Evolutionary conservation across 2,888 invertebrate genomes (phyloP).

Genomic region (Onchidella celtica): DNA sequence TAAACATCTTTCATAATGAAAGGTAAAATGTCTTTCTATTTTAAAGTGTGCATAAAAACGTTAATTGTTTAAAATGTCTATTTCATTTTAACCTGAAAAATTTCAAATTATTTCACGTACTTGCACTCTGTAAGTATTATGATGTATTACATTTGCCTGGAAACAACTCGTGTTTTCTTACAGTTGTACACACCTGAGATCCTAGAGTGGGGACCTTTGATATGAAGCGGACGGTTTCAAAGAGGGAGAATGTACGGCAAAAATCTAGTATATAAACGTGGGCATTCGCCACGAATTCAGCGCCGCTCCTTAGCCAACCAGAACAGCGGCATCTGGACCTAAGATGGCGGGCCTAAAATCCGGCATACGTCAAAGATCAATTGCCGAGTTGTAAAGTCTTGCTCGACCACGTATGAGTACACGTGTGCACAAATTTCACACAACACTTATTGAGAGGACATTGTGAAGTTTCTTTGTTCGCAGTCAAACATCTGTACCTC

Average conservation of each 20-base stretch:
- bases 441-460: no score
- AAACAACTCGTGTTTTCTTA: no score
- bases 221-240: slow-evolving; percentile 16
- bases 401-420: neutral
- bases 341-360: slow-evolving; percentile 20
- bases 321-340: slow-evolving; percentile 16
- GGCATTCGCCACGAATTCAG: slow-evolving; percentile 24
- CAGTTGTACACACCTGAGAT: neutral
- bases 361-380: slow-evolving; percentile 12
- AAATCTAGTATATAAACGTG: slow-evolving; percentile 37
- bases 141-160: neutral
- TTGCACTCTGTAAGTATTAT: no score
- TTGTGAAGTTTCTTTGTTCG: no score
- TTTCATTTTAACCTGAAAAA: no score
- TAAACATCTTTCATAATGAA: no score
- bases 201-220: neutral
- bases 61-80: no score
- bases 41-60: no score
- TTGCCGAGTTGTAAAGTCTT: slow-evolving; percentile 1
- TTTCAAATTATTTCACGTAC: no score
- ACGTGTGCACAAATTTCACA: no score
- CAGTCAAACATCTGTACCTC: no score
- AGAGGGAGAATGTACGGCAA: slow-evolving; percentile 20
- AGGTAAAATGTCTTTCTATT: no score
- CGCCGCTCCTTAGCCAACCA: slow-evolving; percentile 6